Evolutionary conservation across 2,888 invertebrate species (phyloP).

Genomic region (Mythimna ferrago): DNA sequence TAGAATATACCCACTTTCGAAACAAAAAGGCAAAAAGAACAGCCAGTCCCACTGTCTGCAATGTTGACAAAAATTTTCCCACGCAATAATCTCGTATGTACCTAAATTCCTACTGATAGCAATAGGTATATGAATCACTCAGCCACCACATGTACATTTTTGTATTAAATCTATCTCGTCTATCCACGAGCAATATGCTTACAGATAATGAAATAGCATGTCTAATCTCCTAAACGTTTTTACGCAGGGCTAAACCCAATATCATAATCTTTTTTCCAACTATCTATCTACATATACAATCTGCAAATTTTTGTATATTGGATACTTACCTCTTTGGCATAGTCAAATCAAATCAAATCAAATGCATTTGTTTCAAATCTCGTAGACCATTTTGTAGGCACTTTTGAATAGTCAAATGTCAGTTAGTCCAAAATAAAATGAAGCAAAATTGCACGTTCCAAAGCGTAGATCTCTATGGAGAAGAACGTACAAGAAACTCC

Average conservation of each 20-base stretch:
- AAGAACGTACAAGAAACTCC: no score
- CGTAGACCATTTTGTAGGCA: no score
- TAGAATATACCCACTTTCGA: neutral
- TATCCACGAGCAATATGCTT: constrained; percentile 3
- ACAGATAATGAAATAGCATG: constrained; percentile 11
- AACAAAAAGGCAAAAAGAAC: no score
- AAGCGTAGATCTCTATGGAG: no score
- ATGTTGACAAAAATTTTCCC: neutral
- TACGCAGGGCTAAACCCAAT: constrained; percentile 9
- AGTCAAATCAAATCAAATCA: neutral
- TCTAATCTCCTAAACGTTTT: constrained; percentile 8
- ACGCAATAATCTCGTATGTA: neutral
- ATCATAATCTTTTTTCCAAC: neutral
- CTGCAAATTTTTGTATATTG: neutral
- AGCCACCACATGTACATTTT: no score
- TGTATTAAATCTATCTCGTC: neutral
- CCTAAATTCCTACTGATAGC: neutral
- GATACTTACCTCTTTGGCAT: neutral
- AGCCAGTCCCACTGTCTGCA: neutral
- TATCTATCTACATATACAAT: neutral
- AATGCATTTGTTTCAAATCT: no score
- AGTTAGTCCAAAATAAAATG: no score
- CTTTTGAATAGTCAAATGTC: no score
- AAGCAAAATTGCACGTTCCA: no score
- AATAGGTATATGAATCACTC: constrained; percentile 9